Evolutionary conservation across 2,797 vertebrate genomes (phyloP).

Genomic region (Ciconia nigra): DNA sequence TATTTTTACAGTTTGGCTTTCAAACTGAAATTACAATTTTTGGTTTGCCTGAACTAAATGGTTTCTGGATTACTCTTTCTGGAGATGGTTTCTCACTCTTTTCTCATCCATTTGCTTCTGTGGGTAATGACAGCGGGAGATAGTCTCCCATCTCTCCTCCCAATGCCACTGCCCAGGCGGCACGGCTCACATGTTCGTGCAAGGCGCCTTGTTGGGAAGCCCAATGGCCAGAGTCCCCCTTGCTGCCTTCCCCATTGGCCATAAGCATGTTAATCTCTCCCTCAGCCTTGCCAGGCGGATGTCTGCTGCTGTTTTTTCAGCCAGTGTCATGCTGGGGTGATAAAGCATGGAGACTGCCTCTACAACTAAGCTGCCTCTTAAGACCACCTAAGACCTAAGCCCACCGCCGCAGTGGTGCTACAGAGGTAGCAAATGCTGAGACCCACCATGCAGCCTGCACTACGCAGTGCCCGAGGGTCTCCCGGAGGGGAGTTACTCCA

Average conservation of each 20-base stretch:
- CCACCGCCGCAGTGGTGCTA: not conserved
- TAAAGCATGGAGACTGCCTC: not conserved
- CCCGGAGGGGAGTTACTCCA: not conserved
- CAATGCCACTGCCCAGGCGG: not conserved
- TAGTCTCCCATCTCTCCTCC: not conserved
- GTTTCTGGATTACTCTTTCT: not conserved
- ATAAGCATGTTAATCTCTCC: not conserved
- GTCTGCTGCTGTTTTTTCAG: constrained; percentile 34
- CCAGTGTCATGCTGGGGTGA: accelerated
- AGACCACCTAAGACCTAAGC: not conserved
- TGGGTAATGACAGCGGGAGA: accelerated
- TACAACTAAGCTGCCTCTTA: not conserved
- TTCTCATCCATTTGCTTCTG: not conserved
- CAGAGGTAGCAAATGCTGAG: not conserved
- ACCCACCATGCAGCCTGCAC: not conserved
- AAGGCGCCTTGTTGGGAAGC: not conserved
- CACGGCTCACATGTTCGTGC: not conserved
- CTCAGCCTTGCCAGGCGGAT: not conserved
- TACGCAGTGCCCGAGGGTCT: not conserved
- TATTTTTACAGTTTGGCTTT: not conserved
- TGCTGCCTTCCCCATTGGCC: not conserved
- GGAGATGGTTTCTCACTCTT: not conserved
- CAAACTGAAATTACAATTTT: not conserved
- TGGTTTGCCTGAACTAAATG: not conserved
- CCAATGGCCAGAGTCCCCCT: not conserved